Percentiles rank a stretch among this genome's conserved stretches.
These are phyloP conservation scores for Oryctolagus cuniculus DNA, from an alignment of 2,113 vertebrate genomes.

Conservation along the genomic window mOryCun1.1 NC_091442.1:6869501-6870000, in stretches of 20 bases:
- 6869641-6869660: not conserved
- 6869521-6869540: constrained; percentile 86
- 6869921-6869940: too few relatives aligned
- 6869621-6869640: not conserved
- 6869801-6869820: too few relatives aligned
- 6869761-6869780: not conserved
- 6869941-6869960: too few relatives aligned
- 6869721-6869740: not conserved
- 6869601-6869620: not conserved
- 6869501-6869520: constrained; percentile 89
- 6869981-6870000: too few relatives aligned
- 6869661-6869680: not conserved
- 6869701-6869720: not conserved
- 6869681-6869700: not conserved
- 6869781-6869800: not conserved
- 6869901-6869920: too few relatives aligned
- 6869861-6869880: too few relatives aligned
- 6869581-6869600: not conserved
- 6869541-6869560: constrained; percentile 52
- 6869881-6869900: too few relatives aligned
- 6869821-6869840: too few relatives aligned
- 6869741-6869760: not conserved
- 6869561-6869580: constrained; percentile 24
- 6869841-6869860: too few relatives aligned
- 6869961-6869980: too few relatives aligned